Base-by-base conservation (phyloP, 1,140 invertebrate species). In the Tetramorium parvispinum region DNA sequence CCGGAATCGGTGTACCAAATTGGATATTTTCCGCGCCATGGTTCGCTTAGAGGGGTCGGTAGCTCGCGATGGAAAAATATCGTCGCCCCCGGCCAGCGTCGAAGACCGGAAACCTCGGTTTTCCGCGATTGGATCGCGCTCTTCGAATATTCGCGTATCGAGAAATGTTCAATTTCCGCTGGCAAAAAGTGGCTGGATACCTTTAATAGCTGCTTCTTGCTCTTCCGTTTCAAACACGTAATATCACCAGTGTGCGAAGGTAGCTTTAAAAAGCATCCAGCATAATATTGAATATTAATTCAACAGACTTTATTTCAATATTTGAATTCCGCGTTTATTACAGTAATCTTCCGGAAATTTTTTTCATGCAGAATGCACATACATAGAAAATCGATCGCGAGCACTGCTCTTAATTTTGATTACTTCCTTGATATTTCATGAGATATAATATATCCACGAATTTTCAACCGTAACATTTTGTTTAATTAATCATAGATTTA, bases 1-100 rank as follows among this genome's bases (percentile, higher is more conserved):
- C 76, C 79, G 85, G 85, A 89, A 91, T 91, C 90, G 85, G 85
- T 87, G 85, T 83, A 88, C 88, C 87, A 88, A 89, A 91, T 91
- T 91, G 90, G 85, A 91, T 91, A 89, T 91, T 91, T 91, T 91
- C 87, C 87, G 78, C 87, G 81, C 51, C 68, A 90, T 53, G 65
- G 70, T 63, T 90, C 89, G 65, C 59, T 73, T 77, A 65, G 78
- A 71, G 87, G 78, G 87, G 82, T 61, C 87, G 59, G 49, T 55
- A 43, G 27, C 16, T 55, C 55, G n/a, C 53, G 51, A 55, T 65
- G 75, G 55, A 53, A 89, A 92, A 91, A 87, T 92, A 92, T 92
- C 86, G 85, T 90, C 87, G 81, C 70, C 83, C 61, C 81, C 81
- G 68, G 82, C 65, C 32, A 51, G 71, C 76, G 46, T 70, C 78